These are phyloP conservation scores for Chrysotoxum bicinctum DNA, from an alignment of 2,888 invertebrate species.

Conservation along the genomic window DNA sequence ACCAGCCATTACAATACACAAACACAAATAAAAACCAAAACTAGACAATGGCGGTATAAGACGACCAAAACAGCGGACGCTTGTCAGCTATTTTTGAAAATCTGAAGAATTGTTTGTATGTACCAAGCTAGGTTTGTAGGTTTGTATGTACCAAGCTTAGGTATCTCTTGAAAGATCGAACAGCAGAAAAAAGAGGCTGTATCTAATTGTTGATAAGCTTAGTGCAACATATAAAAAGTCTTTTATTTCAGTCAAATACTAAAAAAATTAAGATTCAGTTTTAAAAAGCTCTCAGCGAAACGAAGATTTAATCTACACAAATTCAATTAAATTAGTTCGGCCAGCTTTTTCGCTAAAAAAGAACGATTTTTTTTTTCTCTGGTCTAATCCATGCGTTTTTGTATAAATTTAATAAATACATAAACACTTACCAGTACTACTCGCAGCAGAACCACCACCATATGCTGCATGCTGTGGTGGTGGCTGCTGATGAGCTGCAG, in stretches of 20 bases:
- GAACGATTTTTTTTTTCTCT: background rate
- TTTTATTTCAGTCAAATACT: too few relatives aligned
- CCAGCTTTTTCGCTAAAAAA: background rate
- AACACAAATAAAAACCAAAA: too few relatives aligned
- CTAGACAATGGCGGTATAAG: too few relatives aligned
- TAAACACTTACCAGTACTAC: conserved; percentile 84
- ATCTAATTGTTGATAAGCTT: too few relatives aligned
- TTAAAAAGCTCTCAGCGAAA: background rate
- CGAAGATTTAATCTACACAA: background rate
- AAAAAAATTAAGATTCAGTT: background rate
- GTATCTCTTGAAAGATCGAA: too few relatives aligned
- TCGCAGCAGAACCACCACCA: conserved; percentile 83
- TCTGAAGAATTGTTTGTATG: too few relatives aligned
- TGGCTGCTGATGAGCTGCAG: conserved; percentile 91
- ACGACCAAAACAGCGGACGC: too few relatives aligned
- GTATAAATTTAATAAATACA: background rate
- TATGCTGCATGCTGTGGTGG: conserved; percentile 85
- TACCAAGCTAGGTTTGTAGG: too few relatives aligned
- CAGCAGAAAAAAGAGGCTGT: background rate
- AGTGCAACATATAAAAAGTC: background rate
- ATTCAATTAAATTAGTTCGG: background rate
- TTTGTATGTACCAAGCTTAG: too few relatives aligned
- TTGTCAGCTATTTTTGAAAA: too few relatives aligned
- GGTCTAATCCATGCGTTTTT: background rate
- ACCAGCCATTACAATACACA: too few relatives aligned